phyloP scores from a whole-genome alignment of 2,113 vertebrate species.

The Desmodus rotundus region DNA sequence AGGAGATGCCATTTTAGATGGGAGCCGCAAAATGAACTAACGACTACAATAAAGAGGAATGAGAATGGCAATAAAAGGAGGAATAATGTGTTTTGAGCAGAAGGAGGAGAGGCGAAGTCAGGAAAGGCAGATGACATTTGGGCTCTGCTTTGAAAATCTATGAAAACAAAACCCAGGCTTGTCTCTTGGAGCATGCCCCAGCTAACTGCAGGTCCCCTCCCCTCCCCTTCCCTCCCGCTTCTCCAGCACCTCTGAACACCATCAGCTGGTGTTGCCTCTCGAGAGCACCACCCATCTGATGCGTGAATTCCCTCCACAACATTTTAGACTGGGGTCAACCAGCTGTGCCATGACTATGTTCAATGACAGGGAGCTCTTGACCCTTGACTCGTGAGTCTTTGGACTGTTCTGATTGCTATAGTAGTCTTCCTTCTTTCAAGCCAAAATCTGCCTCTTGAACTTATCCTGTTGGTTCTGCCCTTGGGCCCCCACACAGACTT shows the following conservation, averaged over 20 bases:
- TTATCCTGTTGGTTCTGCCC: not conserved
- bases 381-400: not conserved
- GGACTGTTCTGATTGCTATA: not conserved
- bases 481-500: not conserved
- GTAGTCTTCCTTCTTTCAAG: not conserved
- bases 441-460: not conserved
- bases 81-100: not conserved
- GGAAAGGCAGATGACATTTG: not conserved
- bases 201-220: not conserved
- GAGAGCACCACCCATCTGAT: not conserved
- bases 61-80: not conserved
- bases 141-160: not conserved
- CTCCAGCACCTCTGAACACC: not conserved
- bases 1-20: not conserved
- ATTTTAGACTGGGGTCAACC: not conserved
- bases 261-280: not conserved
- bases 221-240: not conserved
- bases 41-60: not conserved
- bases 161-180: not conserved
- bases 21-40: not conserved
- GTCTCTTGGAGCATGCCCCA: not conserved
- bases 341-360: not conserved
- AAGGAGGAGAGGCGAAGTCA: not conserved
- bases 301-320: not conserved
- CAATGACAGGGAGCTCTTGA: not conserved